Conservation (phyloP, 23 tunicate genomes). For the Ciona savignyi region DNA sequence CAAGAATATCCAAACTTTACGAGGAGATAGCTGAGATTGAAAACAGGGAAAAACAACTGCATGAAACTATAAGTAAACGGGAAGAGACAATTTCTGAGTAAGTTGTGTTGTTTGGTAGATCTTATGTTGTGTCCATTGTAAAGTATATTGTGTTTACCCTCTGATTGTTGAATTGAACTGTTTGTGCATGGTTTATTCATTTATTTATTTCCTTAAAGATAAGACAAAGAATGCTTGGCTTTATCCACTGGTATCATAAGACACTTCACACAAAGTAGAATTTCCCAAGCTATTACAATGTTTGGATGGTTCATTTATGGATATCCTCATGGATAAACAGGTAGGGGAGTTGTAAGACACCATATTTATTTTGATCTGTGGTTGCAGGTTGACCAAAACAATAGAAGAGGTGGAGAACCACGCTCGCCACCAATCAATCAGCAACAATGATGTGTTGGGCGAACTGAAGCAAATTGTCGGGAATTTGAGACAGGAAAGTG, state of each 20-base stretch:
- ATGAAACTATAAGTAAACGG: not conserved
- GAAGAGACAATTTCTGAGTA: slow-evolving; percentile 6
- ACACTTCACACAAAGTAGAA: too few species aligned
- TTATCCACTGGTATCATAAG: too few species aligned
- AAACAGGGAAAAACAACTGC: not conserved
- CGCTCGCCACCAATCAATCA: not conserved
- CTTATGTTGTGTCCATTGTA: not conserved
- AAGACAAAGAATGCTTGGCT: too few species aligned
- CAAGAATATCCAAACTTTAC: slow-evolving; percentile 4
- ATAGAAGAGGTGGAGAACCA: not conserved
- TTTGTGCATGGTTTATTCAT: too few species aligned
- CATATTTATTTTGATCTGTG: too few species aligned
- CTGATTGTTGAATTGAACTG: too few species aligned
- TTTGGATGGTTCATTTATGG: too few species aligned
- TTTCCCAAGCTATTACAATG: too few species aligned
- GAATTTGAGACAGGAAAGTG: slow-evolving; percentile 6
- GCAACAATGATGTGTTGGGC: not conserved
- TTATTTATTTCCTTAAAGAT: too few species aligned
- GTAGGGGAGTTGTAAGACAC: too few species aligned
- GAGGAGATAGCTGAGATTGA: not conserved
- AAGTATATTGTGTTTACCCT: too few species aligned
- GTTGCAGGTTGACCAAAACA: not conserved
- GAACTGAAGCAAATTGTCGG: not conserved
- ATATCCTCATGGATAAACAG: too few species aligned
- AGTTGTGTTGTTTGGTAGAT: slow-evolving; percentile 9